A percentile compares a stretch with the other conserved stretches of the same genome.
Evolutionary conservation across 2,888 invertebrate species (phyloP).

Genomic region (Orthosia incerta): DNA sequence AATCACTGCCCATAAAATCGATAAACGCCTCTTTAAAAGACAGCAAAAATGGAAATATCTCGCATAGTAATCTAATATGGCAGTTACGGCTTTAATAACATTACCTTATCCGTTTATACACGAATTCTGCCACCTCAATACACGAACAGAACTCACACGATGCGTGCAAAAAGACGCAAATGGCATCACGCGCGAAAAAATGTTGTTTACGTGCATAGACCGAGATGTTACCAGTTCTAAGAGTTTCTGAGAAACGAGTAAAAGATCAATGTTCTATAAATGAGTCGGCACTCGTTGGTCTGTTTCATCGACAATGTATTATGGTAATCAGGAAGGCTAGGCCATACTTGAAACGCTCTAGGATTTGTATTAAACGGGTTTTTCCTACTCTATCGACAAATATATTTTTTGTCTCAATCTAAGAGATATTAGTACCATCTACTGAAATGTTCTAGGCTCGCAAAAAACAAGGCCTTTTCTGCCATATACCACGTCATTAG

Average conservation of each 20-base stretch:
- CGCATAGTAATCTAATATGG: constrained; percentile 57
- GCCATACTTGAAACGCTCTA: constrained; percentile 21
- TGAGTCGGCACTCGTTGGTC: constrained; percentile 43
- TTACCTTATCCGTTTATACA: constrained; percentile 56
- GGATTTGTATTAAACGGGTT: not conserved
- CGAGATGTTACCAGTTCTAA: constrained; percentile 26
- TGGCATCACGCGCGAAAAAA: constrained; percentile 59
- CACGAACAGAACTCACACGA: constrained; percentile 55
- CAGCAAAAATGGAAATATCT: constrained; percentile 54
- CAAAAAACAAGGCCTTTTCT: constrained; percentile 49
- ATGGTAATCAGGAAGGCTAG: constrained; percentile 55
- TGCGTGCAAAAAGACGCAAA: constrained; percentile 37
- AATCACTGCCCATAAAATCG: constrained; percentile 55
- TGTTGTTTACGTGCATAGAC: constrained; percentile 55
- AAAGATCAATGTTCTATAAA: constrained; percentile 69
- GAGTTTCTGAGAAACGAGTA: constrained; percentile 57
- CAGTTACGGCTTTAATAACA: constrained; percentile 51
- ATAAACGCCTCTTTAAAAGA: constrained; percentile 51
- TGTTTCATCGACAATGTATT: constrained; percentile 53
- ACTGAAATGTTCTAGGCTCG: constrained; percentile 35
- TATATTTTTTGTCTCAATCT: constrained; percentile 4
- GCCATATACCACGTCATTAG: constrained; percentile 52
- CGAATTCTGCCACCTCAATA: constrained; percentile 60
- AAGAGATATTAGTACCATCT: constrained; percentile 18
- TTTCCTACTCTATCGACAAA: not conserved